Base-by-base conservation (phyloP, 2,113 vertebrate genomes). In the Actinemys pallida region DNA sequence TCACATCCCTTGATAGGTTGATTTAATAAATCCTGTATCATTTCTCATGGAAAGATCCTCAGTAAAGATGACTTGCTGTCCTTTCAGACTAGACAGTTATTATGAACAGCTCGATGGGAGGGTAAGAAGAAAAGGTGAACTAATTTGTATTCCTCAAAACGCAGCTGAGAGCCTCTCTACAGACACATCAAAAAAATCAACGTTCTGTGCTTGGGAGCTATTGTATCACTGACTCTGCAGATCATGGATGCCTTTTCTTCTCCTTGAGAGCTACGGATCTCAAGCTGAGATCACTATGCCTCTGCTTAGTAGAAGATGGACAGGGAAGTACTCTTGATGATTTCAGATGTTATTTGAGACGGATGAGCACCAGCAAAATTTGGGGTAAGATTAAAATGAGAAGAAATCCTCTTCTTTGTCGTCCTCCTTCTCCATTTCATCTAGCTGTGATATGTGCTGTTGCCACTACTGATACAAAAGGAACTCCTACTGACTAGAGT, bases 391-490 rank as follows among this genome's bases (percentile, higher is more conserved):
- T 92, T 92, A 72, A 88, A 79, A 84, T 54, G 50, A 92, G 47
- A 92, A 49, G 87, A 95, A 94, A 95, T 65, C 47, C 56, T 85
- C 1, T 49, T 92, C 1, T 49, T 92, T 49, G 39, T 88, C 50
- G 85, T 25, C 39, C 4, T 10, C 75, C 57, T n/a, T 31, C 12
- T 42, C 49, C 84, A 65, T 94, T 87, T 97, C 69, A 91, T 95
- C 3, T 0, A 93, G 19, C 91, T 81, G 83, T 81, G 75, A 39
- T 5, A 91, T 35, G 8, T 93, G 79, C 52, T 96, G 54, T 72
- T 94, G n/a, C 45, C 52, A 13, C 81, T 57, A 52, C 14, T 96
- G 79, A 78, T 90, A 96, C 91, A 93, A 96, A 89, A 96, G 91
- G 24, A 49, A 5, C 13, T 14, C 31, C 39, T 91, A 8, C 10